Percentiles rank a stretch among this genome's conserved stretches.
Evolutionary conservation across 1,140 invertebrate genomes (phyloP).

Genomic region (Calephelis virginiensis): DNA sequence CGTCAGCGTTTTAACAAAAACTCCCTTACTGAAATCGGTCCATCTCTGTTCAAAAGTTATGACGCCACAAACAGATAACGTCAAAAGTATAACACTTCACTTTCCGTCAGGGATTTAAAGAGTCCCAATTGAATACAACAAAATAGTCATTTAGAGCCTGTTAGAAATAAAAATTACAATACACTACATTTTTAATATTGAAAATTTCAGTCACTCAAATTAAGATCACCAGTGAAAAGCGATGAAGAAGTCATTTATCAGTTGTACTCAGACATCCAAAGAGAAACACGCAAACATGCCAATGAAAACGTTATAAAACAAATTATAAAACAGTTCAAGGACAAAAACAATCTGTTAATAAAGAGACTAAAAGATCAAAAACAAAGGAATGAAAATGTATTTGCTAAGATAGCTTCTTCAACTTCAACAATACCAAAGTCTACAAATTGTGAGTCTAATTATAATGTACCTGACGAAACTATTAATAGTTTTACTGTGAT

Average conservation of each 20-base stretch:
- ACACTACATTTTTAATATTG: no score
- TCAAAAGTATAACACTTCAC: no score
- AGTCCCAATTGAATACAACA: no score
- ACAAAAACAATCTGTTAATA: slow-evolving; percentile 47
- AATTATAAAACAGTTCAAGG: slow-evolving; percentile 55
- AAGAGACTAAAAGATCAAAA: slow-evolving; percentile 37
- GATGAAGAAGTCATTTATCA: slow-evolving; percentile 55
- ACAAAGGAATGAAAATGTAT: slow-evolving; percentile 21
- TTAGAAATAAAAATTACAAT: no score
- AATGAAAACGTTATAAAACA: slow-evolving; percentile 35
- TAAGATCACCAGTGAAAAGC: slow-evolving; percentile 35
- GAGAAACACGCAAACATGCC: slow-evolving; percentile 44
- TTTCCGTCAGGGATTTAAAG: no score
- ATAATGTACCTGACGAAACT: background rate
- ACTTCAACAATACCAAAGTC: slow-evolving; percentile 1
- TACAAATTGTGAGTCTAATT: background rate
- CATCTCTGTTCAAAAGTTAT: no score
- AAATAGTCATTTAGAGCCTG: no score
- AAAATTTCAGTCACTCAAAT: slow-evolving; percentile 47
- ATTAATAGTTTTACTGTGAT: background rate
- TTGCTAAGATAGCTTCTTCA: background rate
- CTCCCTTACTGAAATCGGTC: no score
- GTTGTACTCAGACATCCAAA: slow-evolving; percentile 53
- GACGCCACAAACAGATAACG: no score
- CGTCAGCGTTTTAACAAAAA: no score